Conservation (phyloP, 2,113 vertebrate species). For the Typhlomys cinereus region DNA sequence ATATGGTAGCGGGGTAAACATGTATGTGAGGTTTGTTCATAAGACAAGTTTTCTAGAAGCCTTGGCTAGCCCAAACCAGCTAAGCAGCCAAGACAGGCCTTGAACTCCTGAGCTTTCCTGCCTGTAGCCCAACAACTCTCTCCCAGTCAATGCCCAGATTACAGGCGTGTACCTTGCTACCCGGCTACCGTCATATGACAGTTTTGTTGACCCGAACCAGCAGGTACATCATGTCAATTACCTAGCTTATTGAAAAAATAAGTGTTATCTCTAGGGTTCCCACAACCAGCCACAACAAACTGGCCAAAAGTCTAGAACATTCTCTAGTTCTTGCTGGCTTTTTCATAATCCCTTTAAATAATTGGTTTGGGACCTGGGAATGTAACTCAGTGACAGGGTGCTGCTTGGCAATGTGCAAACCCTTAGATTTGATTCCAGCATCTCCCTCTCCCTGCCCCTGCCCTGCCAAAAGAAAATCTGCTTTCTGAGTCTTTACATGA, state of each 20-base stretch:
- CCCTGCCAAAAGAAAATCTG: neutral
- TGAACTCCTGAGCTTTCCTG: too few species aligned
- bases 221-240: neutral
- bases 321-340: neutral
- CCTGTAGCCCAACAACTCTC: too few species aligned
- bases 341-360: neutral
- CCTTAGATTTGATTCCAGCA: neutral
- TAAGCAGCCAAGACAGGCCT: neutral
- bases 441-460: too few species aligned
- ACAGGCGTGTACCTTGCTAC: too few species aligned
- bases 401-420: neutral
- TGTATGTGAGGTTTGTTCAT: too few species aligned
- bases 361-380: neutral
- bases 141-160: neutral
- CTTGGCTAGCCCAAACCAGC: too few species aligned
- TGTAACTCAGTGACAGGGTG: too few species aligned
- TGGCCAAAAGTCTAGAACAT: neutral
- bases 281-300: neutral
- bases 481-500: neutral
- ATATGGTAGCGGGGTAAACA: too few species aligned
- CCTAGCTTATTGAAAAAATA: neutral
- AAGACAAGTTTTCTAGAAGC: neutral
- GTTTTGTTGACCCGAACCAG: neutral
- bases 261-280: neutral
- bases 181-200: neutral